Evolutionary conservation across 2,797 vertebrate genomes (phyloP).

Genomic region (Thaleichthys pacificus): DNA sequence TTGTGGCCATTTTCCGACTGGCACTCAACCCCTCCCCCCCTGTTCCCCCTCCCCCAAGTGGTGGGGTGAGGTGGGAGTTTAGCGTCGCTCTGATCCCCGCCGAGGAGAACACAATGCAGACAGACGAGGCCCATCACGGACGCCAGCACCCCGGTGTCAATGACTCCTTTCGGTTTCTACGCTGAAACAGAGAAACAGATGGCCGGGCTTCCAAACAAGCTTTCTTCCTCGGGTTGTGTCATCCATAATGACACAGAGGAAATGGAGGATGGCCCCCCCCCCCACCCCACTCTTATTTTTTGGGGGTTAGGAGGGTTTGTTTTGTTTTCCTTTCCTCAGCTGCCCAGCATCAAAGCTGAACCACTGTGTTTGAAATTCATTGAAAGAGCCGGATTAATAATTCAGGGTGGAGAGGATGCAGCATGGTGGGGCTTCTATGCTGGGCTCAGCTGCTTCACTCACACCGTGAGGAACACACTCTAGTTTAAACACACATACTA

Average conservation of each 20-base stretch:
- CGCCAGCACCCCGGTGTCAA: constrained; percentile 34
- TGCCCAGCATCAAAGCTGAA: constrained; percentile 35
- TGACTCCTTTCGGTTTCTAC: constrained; percentile 35
- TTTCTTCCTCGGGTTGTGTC: constrained; percentile 12
- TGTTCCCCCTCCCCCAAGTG: too few relatives aligned
- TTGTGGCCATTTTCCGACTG: background rate
- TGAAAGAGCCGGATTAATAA: constrained; percentile 47
- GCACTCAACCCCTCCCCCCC: background rate
- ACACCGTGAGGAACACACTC: background rate
- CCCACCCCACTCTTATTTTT: background rate
- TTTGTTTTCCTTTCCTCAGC: constrained; percentile 15
- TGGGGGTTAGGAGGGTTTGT: constrained; percentile 5
- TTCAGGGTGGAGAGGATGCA: constrained; percentile 28
- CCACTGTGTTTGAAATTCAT: constrained; percentile 46
- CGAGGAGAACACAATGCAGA: constrained; percentile 18
- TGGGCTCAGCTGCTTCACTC: constrained; percentile 6
- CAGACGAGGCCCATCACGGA: constrained; percentile 35
- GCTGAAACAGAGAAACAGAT: constrained; percentile 51
- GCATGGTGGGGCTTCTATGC: constrained; percentile 11
- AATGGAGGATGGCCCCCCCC: constrained; percentile 10
- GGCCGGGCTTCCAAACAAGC: constrained; percentile 26
- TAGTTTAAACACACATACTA: background rate
- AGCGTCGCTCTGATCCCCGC: constrained; percentile 5
- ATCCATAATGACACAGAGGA: constrained; percentile 3
- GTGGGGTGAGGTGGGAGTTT: too few relatives aligned